Conservation (phyloP, 2,113 vertebrate genomes). For the Salvator merianae region DNA sequence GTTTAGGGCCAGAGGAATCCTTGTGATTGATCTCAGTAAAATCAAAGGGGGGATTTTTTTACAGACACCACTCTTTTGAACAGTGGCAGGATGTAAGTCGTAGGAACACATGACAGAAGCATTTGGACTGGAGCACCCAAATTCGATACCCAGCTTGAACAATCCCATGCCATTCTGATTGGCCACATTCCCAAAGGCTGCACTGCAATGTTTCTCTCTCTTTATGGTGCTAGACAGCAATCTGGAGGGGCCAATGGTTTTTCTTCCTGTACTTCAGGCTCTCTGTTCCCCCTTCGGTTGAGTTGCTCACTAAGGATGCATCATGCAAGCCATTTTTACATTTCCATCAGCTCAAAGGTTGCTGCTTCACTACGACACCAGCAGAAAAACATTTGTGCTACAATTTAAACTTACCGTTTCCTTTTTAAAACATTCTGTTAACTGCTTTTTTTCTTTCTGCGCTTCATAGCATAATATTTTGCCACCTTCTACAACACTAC, state of each 20-base stretch:
- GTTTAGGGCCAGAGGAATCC: neutral
- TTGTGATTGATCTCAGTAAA: neutral
- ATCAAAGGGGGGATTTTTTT: constrained; percentile 5
- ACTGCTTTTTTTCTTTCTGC: neutral
- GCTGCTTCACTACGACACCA: neutral
- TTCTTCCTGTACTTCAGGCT: neutral
- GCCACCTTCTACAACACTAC: neutral
- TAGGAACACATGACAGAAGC: neutral
- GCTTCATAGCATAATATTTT: neutral
- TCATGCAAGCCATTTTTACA: neutral
- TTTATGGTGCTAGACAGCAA: neutral
- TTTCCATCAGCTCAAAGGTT: neutral
- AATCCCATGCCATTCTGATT: neutral
- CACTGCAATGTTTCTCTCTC: neutral
- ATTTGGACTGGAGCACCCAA: neutral
- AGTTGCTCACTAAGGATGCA: neutral
- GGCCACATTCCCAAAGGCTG: neutral
- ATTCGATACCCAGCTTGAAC: neutral
- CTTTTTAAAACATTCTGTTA: neutral
- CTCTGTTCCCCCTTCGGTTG: neutral
- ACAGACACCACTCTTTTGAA: neutral
- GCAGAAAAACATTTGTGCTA: neutral
- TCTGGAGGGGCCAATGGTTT: neutral
- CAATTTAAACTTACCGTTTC: neutral
- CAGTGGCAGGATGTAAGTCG: neutral